Evolutionary conservation across 2,113 vertebrate species (phyloP).

Genomic region (Axis porcinus): DNA sequence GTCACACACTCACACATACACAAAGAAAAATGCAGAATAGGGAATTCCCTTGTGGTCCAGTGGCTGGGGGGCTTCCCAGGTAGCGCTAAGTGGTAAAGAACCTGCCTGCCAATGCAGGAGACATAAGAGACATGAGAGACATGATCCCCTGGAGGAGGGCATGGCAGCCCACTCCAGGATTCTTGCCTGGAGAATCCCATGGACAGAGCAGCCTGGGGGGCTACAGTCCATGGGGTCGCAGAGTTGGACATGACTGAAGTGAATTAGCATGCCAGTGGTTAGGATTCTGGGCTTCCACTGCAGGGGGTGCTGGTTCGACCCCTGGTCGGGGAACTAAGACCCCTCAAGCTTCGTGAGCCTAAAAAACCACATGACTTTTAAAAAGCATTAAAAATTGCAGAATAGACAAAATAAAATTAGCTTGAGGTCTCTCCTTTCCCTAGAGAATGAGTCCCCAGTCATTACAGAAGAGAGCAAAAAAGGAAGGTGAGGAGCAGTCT

Average conservation of each 20-base stretch:
- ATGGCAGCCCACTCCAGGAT: neutral
- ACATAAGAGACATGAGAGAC: neutral
- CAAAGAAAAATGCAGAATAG: neutral
- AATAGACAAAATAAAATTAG: neutral
- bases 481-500: neutral
- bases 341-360: neutral
- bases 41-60: neutral
- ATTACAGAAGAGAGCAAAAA: neutral
- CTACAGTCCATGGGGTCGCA: neutral
- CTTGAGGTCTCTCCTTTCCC: neutral
- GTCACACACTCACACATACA: neutral
- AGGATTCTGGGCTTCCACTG: neutral
- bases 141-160: neutral
- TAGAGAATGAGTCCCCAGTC: neutral
- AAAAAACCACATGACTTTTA: neutral
- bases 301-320: neutral
- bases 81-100: neutral
- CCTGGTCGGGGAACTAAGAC: neutral
- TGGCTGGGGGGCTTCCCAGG: neutral
- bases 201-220: neutral
- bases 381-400: neutral
- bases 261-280: neutral
- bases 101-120: neutral
- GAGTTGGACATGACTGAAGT: neutral
- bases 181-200: neutral